Evolutionary conservation across 2,113 vertebrate genomes (phyloP).

Genomic region (Macquaria australasica): DNA sequence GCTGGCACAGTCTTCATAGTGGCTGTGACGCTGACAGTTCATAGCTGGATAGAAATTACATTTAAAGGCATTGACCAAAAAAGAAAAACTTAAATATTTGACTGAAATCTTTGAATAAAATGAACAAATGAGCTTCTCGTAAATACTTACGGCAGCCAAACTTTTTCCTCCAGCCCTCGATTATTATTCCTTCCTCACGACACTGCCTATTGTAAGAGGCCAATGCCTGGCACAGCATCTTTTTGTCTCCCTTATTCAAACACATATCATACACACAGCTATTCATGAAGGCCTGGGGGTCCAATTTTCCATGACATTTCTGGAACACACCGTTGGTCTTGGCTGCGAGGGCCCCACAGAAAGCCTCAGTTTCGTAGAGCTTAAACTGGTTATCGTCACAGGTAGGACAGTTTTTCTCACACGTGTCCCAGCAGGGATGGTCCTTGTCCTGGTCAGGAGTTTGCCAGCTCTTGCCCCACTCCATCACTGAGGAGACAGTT

Average conservation of each 20-base stretch:
- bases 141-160: constrained; percentile 85
- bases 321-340: constrained; percentile 74
- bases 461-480: constrained; percentile 85
- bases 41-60: constrained; percentile 62
- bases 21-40: constrained; percentile 77
- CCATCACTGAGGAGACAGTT: constrained; percentile 50
- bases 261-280: constrained; percentile 84
- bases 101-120: background rate
- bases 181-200: constrained; percentile 74
- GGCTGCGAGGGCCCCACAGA: constrained; percentile 80
- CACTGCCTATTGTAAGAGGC: constrained; percentile 80
- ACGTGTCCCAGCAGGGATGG: constrained; percentile 73
- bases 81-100: background rate
- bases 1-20: constrained; percentile 77
- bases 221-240: constrained; percentile 80
- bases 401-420: constrained; percentile 70
- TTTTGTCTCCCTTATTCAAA: constrained; percentile 77
- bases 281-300: constrained; percentile 74
- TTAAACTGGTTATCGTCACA: constrained; percentile 56
- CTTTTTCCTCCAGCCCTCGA: constrained; percentile 82
- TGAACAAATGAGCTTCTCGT: background rate
- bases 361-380: constrained; percentile 70
- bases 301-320: constrained; percentile 75
- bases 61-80: constrained; percentile 4
- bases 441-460: constrained; percentile 64